phyloP scores from a whole-genome alignment of 2,888 invertebrate genomes.

The Acronicta leporina region DNA sequence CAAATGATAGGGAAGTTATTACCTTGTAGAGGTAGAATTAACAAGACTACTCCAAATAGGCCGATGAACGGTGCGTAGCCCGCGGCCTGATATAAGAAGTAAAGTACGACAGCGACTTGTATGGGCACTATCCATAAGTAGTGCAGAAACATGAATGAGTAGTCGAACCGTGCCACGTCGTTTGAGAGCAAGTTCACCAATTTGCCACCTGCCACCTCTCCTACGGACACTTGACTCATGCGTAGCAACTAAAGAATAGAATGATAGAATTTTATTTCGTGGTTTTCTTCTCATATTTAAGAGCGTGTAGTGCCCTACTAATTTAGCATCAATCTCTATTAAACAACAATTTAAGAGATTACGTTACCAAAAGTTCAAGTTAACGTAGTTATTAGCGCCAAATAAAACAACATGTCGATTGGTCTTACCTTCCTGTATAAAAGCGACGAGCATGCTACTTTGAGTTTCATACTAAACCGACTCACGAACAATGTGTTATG shows the following conservation, averaged over 20 bases:
- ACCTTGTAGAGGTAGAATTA: slow-evolving; percentile 89
- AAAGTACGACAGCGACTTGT: slow-evolving; percentile 89
- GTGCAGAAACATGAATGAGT: slow-evolving; percentile 92
- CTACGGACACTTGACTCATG: slow-evolving; percentile 92
- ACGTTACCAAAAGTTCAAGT: too few relatives aligned
- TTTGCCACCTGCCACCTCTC: slow-evolving; percentile 92
- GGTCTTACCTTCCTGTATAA: slow-evolving; percentile 92
- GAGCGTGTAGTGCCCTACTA: too few relatives aligned
- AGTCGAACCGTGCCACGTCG: slow-evolving; percentile 94
- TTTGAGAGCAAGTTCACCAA: slow-evolving; percentile 95
- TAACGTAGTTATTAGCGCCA: too few relatives aligned
- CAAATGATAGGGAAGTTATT: slow-evolving; percentile 22
- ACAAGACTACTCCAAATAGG: slow-evolving; percentile 82
- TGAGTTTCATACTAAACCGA: slow-evolving; percentile 91
- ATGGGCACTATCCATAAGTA: slow-evolving; percentile 94
- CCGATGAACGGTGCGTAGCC: slow-evolving; percentile 81
- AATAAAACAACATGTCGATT: not conserved
- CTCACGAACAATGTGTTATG: slow-evolving; percentile 91
- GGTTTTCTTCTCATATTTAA: too few relatives aligned
- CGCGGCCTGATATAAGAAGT: slow-evolving; percentile 74
- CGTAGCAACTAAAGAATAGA: slow-evolving; percentile 90
- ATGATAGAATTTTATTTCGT: not conserved
- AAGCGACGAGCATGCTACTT: slow-evolving; percentile 92
- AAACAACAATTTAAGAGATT: too few relatives aligned
- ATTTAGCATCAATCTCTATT: too few relatives aligned